phyloP scores from a whole-genome alignment of 2,797 vertebrate genomes.

The Carduelis carduelis region DNA sequence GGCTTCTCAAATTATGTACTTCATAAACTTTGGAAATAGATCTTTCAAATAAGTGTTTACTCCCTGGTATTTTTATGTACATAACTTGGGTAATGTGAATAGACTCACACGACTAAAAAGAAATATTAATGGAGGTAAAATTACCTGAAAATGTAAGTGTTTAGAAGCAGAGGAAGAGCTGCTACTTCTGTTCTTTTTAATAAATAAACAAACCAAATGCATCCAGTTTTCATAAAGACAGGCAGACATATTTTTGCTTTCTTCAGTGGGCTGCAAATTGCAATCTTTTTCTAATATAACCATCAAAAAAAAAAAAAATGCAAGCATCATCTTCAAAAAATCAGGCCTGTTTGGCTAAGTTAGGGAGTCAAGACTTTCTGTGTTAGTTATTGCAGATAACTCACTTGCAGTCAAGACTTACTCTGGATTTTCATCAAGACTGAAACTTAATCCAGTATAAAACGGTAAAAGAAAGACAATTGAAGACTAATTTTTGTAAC shows the following conservation, averaged over 20 bases:
- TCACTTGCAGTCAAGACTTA: background rate
- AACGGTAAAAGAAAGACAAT: background rate
- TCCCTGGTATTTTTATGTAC: background rate
- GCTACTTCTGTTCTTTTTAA: background rate
- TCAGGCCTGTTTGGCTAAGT: background rate
- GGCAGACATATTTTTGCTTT: background rate
- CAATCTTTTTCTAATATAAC: background rate
- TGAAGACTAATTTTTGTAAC: background rate
- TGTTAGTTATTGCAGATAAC: background rate
- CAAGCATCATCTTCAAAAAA: background rate
- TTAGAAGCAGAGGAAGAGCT: background rate
- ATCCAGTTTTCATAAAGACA: background rate
- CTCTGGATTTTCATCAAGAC: background rate
- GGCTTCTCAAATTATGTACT: conserved; percentile 11
- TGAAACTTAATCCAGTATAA: background rate
- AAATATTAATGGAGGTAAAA: conserved; percentile 5
- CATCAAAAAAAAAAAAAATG: background rate
- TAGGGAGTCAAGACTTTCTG: background rate
- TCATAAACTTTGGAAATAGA: conserved; percentile 30
- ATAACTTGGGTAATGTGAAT: background rate
- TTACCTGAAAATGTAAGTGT: background rate
- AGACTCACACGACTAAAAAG: conserved; percentile 15
- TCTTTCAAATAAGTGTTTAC: conserved; percentile 15
- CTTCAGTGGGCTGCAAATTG: background rate
- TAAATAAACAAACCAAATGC: background rate